Conservation (phyloP, 2,888 invertebrate genomes). For the Agrypnus murinus region DNA sequence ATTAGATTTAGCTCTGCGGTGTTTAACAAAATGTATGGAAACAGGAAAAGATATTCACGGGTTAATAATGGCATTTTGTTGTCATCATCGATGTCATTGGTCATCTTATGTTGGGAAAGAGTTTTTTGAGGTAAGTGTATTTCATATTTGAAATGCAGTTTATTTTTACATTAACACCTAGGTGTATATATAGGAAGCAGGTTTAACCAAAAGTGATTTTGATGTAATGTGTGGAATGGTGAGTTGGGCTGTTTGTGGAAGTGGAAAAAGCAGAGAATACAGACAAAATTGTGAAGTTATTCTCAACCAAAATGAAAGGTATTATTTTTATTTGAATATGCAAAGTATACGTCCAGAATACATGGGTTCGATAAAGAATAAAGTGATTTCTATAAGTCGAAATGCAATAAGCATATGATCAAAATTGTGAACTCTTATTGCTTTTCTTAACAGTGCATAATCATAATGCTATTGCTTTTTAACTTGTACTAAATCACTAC, state of each 20-base stretch:
- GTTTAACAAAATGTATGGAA: conserved; percentile 73
- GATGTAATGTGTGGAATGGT: conserved; percentile 86
- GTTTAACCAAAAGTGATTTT: conserved; percentile 79
- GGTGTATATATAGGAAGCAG: conserved; percentile 71
- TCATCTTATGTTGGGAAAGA: conserved; percentile 80
- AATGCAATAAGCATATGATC: no score
- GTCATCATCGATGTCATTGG: conserved; percentile 91
- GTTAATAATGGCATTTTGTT: conserved; percentile 88
- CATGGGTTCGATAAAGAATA: not conserved
- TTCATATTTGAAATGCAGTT: conserved; percentile 25
- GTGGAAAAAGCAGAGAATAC: conserved; percentile 75
- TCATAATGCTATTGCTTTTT: no score
- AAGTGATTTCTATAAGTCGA: no score
- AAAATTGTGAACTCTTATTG: no score
- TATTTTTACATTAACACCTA: conserved; percentile 14
- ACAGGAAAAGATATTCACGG: conserved; percentile 72
- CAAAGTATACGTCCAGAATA: no score
- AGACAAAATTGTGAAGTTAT: conserved; percentile 40
- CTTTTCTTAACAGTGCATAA: no score
- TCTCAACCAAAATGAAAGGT: conserved; percentile 12
- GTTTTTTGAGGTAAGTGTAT: conserved; percentile 72
- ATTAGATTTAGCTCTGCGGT: conserved; percentile 82
- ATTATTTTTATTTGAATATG: conserved; percentile 13
- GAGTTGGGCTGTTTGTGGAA: conserved; percentile 93
- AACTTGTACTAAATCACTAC: no score